A percentile compares a stretch with the other conserved stretches of the same genome.
Evolutionary conservation across 2,888 invertebrate species (phyloP).

Genomic region (Rotaria magnacalcarata): DNA sequence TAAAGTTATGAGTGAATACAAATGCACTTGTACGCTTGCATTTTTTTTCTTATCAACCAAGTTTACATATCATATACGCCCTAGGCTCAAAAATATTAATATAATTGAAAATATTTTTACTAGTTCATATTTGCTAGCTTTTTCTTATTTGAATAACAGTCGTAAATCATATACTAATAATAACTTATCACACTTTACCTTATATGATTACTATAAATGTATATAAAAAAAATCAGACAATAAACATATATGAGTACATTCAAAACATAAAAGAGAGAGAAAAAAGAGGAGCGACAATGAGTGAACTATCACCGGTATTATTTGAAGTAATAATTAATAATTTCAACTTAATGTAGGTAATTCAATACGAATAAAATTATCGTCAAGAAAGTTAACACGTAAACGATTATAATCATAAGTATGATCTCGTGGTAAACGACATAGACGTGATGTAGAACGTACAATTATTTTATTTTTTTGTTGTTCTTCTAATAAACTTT

Average conservation of each 20-base stretch:
- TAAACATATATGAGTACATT: not conserved
- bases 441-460: conserved; percentile 14
- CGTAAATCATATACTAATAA: not conserved
- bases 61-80: too few relatives aligned
- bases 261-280: not conserved
- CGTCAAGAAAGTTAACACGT: not conserved
- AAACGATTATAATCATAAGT: conserved; percentile 5
- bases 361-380: conserved; percentile 23
- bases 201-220: not conserved
- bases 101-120: too few relatives aligned
- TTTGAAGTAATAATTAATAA: not conserved
- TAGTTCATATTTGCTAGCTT: too few relatives aligned
- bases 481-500: not conserved
- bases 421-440: conserved; percentile 10
- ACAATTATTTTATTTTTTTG: not conserved
- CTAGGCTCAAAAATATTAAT: too few relatives aligned
- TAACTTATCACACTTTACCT: not conserved
- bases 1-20: too few relatives aligned
- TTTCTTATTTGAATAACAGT: not conserved
- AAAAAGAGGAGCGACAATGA: not conserved
- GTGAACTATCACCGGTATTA: not conserved
- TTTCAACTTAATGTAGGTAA: not conserved
- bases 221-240: not conserved
- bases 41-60: too few relatives aligned
- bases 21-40: too few relatives aligned